A percentile compares a stretch with the other conserved stretches of the same genome.
These are phyloP conservation scores for Larimichthys polyactis DNA, from an alignment of 2,113 vertebrate genomes.

Conservation along the genomic window DNA sequence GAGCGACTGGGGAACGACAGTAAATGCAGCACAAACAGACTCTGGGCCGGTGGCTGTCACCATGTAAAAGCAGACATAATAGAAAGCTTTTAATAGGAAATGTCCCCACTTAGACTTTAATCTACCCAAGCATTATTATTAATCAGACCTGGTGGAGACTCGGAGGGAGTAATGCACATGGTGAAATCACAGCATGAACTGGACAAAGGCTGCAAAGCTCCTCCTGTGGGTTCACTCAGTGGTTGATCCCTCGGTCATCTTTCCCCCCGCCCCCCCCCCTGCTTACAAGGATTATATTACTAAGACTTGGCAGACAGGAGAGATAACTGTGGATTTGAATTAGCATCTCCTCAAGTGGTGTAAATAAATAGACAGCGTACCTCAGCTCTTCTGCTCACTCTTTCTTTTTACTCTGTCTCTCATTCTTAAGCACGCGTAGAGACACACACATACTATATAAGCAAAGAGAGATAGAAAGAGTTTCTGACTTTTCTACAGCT, in stretches of 20 bases:
- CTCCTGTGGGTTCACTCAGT: conserved; percentile 7
- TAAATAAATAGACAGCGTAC: conserved; percentile 52
- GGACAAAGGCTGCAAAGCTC: conserved; percentile 40
- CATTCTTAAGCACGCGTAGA: background rate
- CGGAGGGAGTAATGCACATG: conserved; percentile 8
- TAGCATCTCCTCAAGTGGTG: conserved; percentile 43
- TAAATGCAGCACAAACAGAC: conserved; percentile 64
- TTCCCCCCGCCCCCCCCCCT: too few species aligned
- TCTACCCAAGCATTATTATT: conserved; percentile 51
- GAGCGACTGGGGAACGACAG: conserved; percentile 45
- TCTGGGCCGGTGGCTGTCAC: conserved; percentile 19
- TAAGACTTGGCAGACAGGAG: conserved; percentile 35
- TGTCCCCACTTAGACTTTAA: conserved; percentile 63
- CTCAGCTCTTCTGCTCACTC: conserved; percentile 9
- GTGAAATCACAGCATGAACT: conserved; percentile 6
- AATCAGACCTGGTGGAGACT: conserved; percentile 49
- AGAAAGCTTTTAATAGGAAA: conserved; percentile 67
- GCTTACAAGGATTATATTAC: conserved; percentile 50
- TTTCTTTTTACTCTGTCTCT: background rate
- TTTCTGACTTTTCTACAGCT: conserved; percentile 21
- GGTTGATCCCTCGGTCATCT: conserved; percentile 28
- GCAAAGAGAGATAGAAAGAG: background rate
- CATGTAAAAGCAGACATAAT: conserved; percentile 52
- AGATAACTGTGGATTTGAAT: conserved; percentile 39
- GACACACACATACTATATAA: background rate